Evolutionary conservation across 2,888 invertebrate species (phyloP).

Genomic region (Sinohyriopsis cumingii): DNA sequence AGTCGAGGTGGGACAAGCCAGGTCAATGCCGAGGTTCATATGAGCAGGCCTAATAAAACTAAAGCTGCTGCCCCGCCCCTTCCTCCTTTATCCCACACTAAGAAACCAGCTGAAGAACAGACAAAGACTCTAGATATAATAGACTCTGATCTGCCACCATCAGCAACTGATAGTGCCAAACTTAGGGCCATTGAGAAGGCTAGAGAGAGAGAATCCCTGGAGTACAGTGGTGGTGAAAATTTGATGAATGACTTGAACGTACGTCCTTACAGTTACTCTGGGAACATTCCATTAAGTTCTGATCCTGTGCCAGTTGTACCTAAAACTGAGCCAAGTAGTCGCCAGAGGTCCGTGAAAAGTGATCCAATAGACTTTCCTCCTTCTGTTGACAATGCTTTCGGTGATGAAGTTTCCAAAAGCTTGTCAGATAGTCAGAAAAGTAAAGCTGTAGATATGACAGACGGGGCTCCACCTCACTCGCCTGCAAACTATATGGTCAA

Average conservation of each 20-base stretch:
- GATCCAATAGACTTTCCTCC: neutral
- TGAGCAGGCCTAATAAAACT: too few relatives aligned
- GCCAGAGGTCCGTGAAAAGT: constrained; percentile 1
- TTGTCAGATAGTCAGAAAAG: constrained; percentile 23
- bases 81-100: constrained; percentile 9
- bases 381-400: constrained; percentile 20
- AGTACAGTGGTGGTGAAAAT: constrained; percentile 16
- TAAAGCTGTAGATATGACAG: constrained; percentile 12
- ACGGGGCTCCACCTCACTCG: constrained; percentile 33
- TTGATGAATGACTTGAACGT: constrained; percentile 19
- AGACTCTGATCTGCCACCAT: constrained; percentile 28
- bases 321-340: too few relatives aligned
- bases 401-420: constrained; percentile 28
- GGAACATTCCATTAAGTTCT: constrained; percentile 7
- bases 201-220: constrained; percentile 21
- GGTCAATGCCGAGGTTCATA: constrained; percentile 27
- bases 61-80: neutral
- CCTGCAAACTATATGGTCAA: constrained; percentile 19
- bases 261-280: constrained; percentile 29
- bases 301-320: too few relatives aligned
- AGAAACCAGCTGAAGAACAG: constrained; percentile 16
- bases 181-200: constrained; percentile 46
- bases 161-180: constrained; percentile 51
- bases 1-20: too few relatives aligned
- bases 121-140: constrained; percentile 12